These are phyloP conservation scores for Drosophila obscura DNA, from an alignment of 1,140 invertebrate genomes.

Conservation along the genomic window DNA sequence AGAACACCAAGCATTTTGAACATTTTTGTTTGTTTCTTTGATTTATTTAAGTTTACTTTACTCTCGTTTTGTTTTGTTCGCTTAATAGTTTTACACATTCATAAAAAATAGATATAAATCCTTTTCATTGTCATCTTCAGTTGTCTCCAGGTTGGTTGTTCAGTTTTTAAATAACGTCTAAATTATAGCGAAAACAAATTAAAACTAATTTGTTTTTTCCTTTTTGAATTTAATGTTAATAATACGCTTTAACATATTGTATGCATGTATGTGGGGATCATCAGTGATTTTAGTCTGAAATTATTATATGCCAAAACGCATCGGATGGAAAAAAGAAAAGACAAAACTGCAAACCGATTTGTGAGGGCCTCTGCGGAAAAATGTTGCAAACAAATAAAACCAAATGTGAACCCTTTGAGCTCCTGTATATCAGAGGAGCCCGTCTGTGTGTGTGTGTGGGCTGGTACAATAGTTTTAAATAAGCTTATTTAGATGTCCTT, in stretches of 20 bases:
- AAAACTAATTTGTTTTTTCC: conserved; percentile 28
- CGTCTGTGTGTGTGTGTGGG: not conserved
- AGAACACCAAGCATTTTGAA: not conserved
- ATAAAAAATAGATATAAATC: conserved; percentile 57
- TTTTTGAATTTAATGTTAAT: conserved; percentile 50
- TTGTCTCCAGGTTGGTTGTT: conserved; percentile 19
- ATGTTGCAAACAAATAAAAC: conserved; percentile 30
- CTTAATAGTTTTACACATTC: conserved; percentile 55
- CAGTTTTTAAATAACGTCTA: conserved; percentile 25
- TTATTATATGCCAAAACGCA: conserved; percentile 25
- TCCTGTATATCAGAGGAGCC: not conserved
- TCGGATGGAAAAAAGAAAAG: not conserved
- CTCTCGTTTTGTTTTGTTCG: conserved; percentile 28
- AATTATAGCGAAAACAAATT: conserved; percentile 20
- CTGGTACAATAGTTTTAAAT: conserved; percentile 29
- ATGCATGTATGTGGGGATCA: too few species aligned
- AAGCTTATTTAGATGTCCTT: conserved; percentile 44
- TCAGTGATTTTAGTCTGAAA: conserved; percentile 1
- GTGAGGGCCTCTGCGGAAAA: not conserved
- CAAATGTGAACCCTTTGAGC: conserved; percentile 25
- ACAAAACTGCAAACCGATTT: not conserved
- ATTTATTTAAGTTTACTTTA: conserved; percentile 55
- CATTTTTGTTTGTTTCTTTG: conserved; percentile 18
- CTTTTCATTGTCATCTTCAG: conserved; percentile 33
- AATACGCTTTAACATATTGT: conserved; percentile 37